These are phyloP conservation scores for Meloidogyne hapla DNA, from an alignment of 1,140 invertebrate species.

Conservation along the genomic window DNA sequence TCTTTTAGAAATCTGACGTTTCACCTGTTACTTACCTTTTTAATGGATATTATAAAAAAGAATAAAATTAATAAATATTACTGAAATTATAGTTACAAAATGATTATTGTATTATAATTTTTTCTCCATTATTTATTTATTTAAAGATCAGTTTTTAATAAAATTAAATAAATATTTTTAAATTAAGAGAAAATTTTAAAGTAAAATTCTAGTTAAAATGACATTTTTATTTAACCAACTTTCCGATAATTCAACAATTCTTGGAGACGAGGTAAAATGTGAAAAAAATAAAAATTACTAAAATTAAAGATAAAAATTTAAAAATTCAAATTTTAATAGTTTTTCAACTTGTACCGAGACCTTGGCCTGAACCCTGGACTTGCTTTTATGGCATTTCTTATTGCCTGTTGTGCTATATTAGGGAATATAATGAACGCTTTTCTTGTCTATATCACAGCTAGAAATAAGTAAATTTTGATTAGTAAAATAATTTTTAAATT, in stretches of 20 bases:
- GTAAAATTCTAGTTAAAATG: background rate
- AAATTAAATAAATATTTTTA: no score
- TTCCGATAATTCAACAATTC: slow-evolving; percentile 16
- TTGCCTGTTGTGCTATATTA: slow-evolving; percentile 11
- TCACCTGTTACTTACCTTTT: no score
- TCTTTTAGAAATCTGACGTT: no score
- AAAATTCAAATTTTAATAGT: background rate
- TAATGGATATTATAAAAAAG: no score
- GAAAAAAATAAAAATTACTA: no score
- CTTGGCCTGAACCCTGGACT: slow-evolving; percentile 7
- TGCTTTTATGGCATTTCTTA: slow-evolving; percentile 19
- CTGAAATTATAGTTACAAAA: no score
- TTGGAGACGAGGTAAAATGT: slow-evolving; percentile 23
- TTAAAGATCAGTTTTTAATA: no score
- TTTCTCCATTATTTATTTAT: no score
- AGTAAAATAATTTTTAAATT: no score
- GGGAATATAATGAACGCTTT: slow-evolving; percentile 28
- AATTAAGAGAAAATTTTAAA: background rate
- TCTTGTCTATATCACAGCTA: slow-evolving; percentile 28
- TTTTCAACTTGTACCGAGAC: slow-evolving; percentile 13
- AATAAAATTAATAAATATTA: no score
- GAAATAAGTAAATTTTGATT: slow-evolving; percentile 14
- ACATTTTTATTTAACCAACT: background rate
- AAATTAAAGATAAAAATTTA: background rate
- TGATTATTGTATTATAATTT: no score